A percentile compares a stretch with the other conserved stretches of the same genome.
These are phyloP conservation scores for Drosophila anceps DNA, from an alignment of 2,888 invertebrate genomes.

Conservation along the genomic window DNA sequence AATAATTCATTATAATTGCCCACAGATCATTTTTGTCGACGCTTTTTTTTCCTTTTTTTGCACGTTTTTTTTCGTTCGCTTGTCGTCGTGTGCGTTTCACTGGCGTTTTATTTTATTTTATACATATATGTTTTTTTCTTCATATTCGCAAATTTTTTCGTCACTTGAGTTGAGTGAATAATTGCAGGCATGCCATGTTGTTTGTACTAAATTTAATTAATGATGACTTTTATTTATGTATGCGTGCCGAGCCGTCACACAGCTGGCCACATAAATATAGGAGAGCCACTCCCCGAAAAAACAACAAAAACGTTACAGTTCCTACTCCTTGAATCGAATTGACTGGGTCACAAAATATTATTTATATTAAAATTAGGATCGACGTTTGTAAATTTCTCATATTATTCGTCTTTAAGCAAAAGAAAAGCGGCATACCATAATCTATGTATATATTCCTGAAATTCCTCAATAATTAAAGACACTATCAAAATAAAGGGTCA, in stretches of 20 bases:
- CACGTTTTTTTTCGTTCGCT: constrained; percentile 41
- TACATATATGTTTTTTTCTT: constrained; percentile 29
- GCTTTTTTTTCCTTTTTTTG: constrained; percentile 25
- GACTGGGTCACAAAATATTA: background rate
- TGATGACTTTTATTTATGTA: constrained; percentile 79
- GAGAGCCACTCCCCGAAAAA: constrained; percentile 48
- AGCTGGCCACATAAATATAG: constrained; percentile 65
- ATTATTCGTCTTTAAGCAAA: no score
- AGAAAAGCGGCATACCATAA: no score
- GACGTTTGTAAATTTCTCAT: no score
- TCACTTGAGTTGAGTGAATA: constrained; percentile 68
- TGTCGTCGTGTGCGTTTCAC: constrained; percentile 64
- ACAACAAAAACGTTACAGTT: constrained; percentile 3
- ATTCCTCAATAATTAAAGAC: no score
- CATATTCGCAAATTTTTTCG: constrained; percentile 34
- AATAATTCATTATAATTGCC: constrained; percentile 84
- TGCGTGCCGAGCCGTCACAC: constrained; percentile 62
- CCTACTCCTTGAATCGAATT: background rate
- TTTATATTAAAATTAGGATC: no score
- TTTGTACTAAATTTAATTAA: constrained; percentile 79
- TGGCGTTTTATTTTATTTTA: constrained; percentile 36
- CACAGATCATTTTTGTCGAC: constrained; percentile 80
- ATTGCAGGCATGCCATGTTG: constrained; percentile 74
- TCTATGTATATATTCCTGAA: no score
- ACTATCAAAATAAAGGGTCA: background rate